Conservation (phyloP, 1,140 invertebrate genomes). For the Drosophila auraria region DNA sequence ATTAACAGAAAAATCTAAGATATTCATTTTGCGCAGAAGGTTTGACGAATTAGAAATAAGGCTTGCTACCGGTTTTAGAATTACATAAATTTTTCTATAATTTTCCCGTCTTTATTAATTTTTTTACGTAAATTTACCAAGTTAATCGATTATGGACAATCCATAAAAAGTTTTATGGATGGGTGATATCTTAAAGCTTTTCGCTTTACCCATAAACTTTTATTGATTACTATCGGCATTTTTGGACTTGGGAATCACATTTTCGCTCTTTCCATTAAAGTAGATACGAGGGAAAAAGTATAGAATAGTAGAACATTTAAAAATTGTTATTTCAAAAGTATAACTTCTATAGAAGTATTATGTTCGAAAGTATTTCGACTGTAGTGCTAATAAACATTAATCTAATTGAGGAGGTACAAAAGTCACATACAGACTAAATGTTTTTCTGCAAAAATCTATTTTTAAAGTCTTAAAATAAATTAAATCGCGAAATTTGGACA, state of each 20-base stretch:
- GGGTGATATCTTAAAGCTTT: not conserved
- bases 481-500: not conserved
- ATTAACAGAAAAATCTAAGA: not conserved
- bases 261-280: not conserved
- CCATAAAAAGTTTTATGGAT: conserved; percentile 1
- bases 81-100: not conserved
- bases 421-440: not conserved
- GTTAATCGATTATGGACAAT: conserved; percentile 3
- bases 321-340: not conserved
- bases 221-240: conserved; percentile 3
- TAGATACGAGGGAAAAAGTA: not conserved
- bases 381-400: not conserved
- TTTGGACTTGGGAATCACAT: not conserved
- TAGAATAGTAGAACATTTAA: not conserved
- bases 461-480: conserved; percentile 5
- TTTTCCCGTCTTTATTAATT: not conserved
- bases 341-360: not conserved
- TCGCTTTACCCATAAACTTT: not conserved
- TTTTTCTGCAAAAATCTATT: not conserved
- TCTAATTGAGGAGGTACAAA: not conserved
- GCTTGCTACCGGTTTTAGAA: not conserved
- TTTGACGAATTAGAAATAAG: no score
- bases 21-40: no score
- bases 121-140: not conserved
- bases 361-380: no score